Base-by-base conservation (phyloP, 2,888 invertebrate species). In the Eremobia ochroleuca region DNA sequence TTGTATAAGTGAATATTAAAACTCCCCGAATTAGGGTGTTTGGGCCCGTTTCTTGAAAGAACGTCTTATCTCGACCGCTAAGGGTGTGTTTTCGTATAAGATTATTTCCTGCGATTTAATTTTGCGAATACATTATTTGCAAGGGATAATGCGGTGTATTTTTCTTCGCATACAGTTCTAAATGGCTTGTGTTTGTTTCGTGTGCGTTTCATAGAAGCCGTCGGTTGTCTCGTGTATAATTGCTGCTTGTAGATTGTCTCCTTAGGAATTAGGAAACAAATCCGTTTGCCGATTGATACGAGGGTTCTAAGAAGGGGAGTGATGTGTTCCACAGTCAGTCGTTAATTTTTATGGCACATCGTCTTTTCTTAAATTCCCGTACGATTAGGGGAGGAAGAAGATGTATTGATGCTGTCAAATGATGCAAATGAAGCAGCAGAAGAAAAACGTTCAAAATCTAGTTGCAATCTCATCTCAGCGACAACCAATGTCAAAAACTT, bases 221-320 rank as follows among this genome's bases (percentile, higher is more conserved):
- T 85, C 72, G 81, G 82, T 87, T 94, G 95, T 95, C 94, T 94
- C 92, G 90, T 85, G 92, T 93, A 95, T 97, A 97, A 97, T 97
- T 96, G 97, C 92, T 94, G 93, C 94, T 95, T 96, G 97, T 97
- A 94, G 92, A 92, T 88, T 96, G 97, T 96, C 96, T 96, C 93
- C 92, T 95, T 90, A 91, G 92, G 93, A 96, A 96, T 97, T 96
- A 97, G 92, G 94, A 92, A 94, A 93, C 93, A 95, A 96, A 96
- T 97, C 96, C 94, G 93, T 94, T 94, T 93, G 91, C 93, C 93
- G 96, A 96, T 96, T 96, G 96, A 95, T 95, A 94, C 92, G 90
- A 90, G 93, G 92, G 92, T 83, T 89, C 86, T 81, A 76, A 79
- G 87, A 80, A 83, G 87, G 86, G 87, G 90, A 90, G 88, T 88